Evolutionary conservation across 2,113 vertebrate genomes (phyloP), one percentile per base, ranked within the genome.

Genomic region (Phrynocephalus versicolor): DNA sequence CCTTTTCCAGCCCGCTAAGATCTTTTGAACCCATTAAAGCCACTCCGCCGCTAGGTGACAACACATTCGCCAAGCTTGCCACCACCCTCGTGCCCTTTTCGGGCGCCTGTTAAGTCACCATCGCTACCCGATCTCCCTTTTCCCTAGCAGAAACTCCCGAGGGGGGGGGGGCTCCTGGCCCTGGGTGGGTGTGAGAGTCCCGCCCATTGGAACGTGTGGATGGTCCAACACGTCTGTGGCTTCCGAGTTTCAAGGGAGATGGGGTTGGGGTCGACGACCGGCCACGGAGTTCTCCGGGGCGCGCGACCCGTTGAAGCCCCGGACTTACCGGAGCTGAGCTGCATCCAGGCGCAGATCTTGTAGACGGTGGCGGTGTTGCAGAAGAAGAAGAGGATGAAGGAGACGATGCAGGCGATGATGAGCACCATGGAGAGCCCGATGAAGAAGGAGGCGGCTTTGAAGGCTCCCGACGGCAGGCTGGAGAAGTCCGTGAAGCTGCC

Each of bases 331-430:
- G 98, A 98, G 84, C 94, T 96, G 73, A 98, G 98, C 92, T 99
- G 98, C 98, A 99, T 98, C 98, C 98, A 99, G 93, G 98, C 98
- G 88, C 98, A 99, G 95, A 98, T 99, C 96, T 99, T 99, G 93
- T 98, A 99, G 89, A 99, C 98, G 70, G 98, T 99, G 95, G 98
- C 98, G 79, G 98, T 99, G 96, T 98, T 98, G 95, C 98, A 98
- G 95, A 99, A 98, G 96, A 99, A 99, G 97, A 99, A 99, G 94
- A 99, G 98, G 83, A 96, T 96, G 95, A 99, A 99, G 96, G 97
- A 98, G 89, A 96, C 96, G 94, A 99, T 99, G 95, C 98, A 99
- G 94, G 96, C 94, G 94, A 98, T 97, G 88, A 98, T 97, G 93
- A 99, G 97, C 96, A 97, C 97, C 98, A 99, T 98, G 95, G 98